A percentile compares a stretch with the other conserved stretches of the same genome.
These are phyloP conservation scores for Meriones unguiculatus DNA, from an alignment of 2,113 vertebrate species.

Conservation along the genomic window DNA sequence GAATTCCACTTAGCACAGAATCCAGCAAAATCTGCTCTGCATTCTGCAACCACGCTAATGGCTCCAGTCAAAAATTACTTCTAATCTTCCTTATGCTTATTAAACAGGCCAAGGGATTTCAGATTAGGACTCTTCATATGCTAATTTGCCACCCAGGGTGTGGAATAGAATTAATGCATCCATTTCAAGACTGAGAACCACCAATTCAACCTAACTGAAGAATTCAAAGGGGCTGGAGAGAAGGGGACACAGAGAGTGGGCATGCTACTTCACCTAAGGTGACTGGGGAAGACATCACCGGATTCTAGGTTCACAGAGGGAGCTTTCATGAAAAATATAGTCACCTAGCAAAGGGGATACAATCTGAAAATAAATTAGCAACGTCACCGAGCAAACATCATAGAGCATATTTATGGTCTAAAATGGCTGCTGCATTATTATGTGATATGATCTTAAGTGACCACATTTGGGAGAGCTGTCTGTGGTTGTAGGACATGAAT, in stretches of 20 bases:
- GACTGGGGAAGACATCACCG: neutral
- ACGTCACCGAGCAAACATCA: neutral
- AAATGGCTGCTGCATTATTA: neutral
- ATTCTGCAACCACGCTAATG: neutral
- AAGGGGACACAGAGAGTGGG: too few relatives aligned
- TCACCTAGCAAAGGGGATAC: neutral
- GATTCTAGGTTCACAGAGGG: neutral
- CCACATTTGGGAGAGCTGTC: neutral
- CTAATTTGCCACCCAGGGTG: slow-evolving; percentile 37
- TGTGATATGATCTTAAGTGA: neutral
- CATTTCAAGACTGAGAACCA: slow-evolving; percentile 29
- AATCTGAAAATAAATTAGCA: neutral
- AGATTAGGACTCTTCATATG: slow-evolving; percentile 30
- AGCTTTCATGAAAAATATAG: neutral
- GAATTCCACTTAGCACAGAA: neutral
- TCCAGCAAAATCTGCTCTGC: neutral
- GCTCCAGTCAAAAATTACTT: slow-evolving; percentile 33
- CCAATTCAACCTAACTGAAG: neutral
- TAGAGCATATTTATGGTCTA: neutral
- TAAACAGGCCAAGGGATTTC: slow-evolving; percentile 30
- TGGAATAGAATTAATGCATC: slow-evolving; percentile 14
- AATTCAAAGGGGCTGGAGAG: neutral
- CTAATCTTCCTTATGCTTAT: slow-evolving; percentile 54
- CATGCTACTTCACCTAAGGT: neutral
- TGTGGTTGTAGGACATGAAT: neutral